phyloP scores from a whole-genome alignment of 2,797 vertebrate species.

The Pseudomugil tenellus region DNA sequence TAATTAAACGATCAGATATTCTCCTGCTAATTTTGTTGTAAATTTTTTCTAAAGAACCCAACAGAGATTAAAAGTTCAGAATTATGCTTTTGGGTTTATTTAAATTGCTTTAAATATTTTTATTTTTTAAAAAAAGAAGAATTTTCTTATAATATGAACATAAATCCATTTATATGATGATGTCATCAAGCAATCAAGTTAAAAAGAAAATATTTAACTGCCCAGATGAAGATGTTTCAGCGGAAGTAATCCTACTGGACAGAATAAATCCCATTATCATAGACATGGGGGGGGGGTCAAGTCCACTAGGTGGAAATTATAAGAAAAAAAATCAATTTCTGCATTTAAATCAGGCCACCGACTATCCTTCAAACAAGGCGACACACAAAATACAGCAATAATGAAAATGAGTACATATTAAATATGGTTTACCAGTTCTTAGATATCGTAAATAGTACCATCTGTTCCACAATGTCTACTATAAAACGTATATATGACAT shows the following conservation, averaged over 20 bases:
- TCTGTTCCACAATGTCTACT: too few relatives aligned
- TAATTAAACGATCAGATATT: background rate
- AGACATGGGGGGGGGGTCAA: too few relatives aligned
- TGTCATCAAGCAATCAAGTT: background rate
- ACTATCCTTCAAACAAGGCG: background rate
- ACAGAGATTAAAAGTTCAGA: background rate
- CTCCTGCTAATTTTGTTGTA: background rate
- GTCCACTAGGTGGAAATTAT: too few relatives aligned
- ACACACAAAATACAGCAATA: background rate
- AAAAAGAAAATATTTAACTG: background rate
- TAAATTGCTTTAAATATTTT: background rate
- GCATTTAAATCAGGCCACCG: background rate
- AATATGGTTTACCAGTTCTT: background rate
- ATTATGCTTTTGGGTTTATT: background rate
- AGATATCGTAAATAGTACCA: too few relatives aligned
- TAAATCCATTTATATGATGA: too few relatives aligned
- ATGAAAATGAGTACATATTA: background rate
- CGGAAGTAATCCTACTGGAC: too few relatives aligned
- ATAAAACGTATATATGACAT: slow-evolving; percentile 37
- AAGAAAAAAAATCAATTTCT: background rate
- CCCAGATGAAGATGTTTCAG: too few relatives aligned
- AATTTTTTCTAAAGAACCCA: background rate
- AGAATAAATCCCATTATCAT: background rate
- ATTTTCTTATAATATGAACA: background rate
- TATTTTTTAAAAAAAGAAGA: background rate